Percentiles rank a stretch among this genome's conserved stretches.
Conservation (phyloP, 1,140 invertebrate species). For the Archegozetes longisetosus region DNA sequence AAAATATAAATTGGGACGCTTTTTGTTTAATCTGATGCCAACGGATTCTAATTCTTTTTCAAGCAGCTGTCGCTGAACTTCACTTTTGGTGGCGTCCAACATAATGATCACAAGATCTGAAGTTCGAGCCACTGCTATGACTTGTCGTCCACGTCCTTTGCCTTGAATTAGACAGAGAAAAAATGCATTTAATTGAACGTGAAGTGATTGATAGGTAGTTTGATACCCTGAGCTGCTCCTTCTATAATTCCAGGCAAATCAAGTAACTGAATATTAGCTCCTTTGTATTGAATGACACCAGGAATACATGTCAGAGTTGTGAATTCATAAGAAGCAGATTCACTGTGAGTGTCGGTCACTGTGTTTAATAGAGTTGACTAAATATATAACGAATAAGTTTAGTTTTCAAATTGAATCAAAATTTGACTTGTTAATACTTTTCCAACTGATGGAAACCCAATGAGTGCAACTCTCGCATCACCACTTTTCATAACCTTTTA, state of each 20-base stretch:
- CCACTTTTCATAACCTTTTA: slow-evolving; percentile 65
- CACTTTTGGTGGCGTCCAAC: slow-evolving; percentile 92
- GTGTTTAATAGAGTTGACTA: slow-evolving; percentile 83
- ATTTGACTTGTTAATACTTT: slow-evolving; percentile 40
- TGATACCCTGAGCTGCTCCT: slow-evolving; percentile 68
- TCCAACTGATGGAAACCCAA: slow-evolving; percentile 92
- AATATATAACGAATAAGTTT: slow-evolving; percentile 8
- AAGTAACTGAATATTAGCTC: slow-evolving; percentile 92
- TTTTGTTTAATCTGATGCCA: slow-evolving; percentile 84
- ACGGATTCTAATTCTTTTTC: slow-evolving; percentile 90
- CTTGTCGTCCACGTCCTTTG: slow-evolving; percentile 25
- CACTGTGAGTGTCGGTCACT: slow-evolving; percentile 83
- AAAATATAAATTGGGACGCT: slow-evolving; percentile 93
- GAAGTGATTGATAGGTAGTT: neutral
- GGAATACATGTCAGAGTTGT: slow-evolving; percentile 99
- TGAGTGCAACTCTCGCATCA: slow-evolving; percentile 93
- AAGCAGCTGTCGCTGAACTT: slow-evolving; percentile 69
- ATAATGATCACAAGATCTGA: slow-evolving; percentile 96
- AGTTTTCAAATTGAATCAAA: neutral
- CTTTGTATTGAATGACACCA: slow-evolving; percentile 93
- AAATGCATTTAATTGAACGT: neutral
- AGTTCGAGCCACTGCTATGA: slow-evolving; percentile 85
- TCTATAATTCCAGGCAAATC: slow-evolving; percentile 93
- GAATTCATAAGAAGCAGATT: slow-evolving; percentile 95
- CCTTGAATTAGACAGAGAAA: slow-evolving; percentile 18